phyloP scores from a whole-genome alignment of 2,888 invertebrate genomes.

The Auanema freiburgensis region DNA sequence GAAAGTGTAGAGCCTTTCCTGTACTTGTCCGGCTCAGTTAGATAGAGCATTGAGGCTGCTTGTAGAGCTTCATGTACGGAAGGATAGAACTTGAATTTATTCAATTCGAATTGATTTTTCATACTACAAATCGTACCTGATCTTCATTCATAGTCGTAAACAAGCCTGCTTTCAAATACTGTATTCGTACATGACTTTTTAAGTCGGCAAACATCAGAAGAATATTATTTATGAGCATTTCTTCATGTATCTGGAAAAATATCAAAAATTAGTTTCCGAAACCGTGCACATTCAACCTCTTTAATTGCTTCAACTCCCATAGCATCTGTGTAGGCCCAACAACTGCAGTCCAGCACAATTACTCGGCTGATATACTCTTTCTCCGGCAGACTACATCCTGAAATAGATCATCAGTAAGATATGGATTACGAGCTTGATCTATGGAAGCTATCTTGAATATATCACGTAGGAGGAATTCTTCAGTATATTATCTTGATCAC shows the following conservation, averaged over 20 bases:
- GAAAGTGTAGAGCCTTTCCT: background rate
- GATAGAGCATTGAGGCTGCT: slow-evolving; percentile 4
- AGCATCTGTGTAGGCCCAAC: slow-evolving; percentile 48
- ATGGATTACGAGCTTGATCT: background rate
- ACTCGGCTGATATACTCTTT: slow-evolving; percentile 22
- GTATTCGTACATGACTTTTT: slow-evolving; percentile 39
- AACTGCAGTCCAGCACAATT: slow-evolving; percentile 45
- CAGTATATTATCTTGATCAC: too few relatives aligned
- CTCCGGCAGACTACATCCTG: background rate
- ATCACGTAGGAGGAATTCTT: background rate
- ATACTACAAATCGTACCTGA: slow-evolving; percentile 9
- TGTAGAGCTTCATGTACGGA: slow-evolving; percentile 14
- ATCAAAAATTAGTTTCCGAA: background rate
- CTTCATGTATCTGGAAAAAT: slow-evolving; percentile 27
- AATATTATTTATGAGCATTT: slow-evolving; percentile 25
- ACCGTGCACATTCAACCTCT: slow-evolving; percentile 21
- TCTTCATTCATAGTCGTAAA: slow-evolving; percentile 19
- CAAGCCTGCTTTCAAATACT: slow-evolving; percentile 33
- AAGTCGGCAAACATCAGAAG: slow-evolving; percentile 37
- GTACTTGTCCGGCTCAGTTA: background rate
- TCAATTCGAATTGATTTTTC: background rate
- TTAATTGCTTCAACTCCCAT: slow-evolving; percentile 54
- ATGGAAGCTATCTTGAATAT: background rate
- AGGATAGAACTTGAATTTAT: slow-evolving; percentile 16
- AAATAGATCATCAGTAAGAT: background rate